Base-by-base conservation (phyloP, 2,113 vertebrate species). In the Chamaetylas fuelleborni region DNA sequence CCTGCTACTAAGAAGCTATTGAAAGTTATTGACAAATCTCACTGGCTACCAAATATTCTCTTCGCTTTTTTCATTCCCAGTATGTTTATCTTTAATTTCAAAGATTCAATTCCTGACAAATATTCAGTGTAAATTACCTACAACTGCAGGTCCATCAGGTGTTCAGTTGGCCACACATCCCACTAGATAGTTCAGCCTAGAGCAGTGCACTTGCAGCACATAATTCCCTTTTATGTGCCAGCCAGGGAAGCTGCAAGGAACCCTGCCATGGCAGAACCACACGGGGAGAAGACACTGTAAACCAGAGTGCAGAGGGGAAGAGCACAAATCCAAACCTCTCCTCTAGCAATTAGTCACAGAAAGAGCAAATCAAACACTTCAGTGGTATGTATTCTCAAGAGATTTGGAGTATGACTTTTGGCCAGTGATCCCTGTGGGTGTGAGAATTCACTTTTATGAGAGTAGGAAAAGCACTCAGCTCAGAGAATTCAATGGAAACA, bases 141-240 rank as follows among this genome's bases (percentile, higher is more conserved):
- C 22, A 40, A 5, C 29, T 6, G 1, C 54, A 62, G 33, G 45
- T 23, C 82, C 34, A 31, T 6, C n/a, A 47, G 14, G 40, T 19
- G 3, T 19, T 60, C 23, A 18, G 23, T 0, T 8, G 38, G n/a
- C 53, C 73, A 28, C 1, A 0, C 1, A 11, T 10, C 6, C 9
- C 33, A 18, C 5, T 17, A 33, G 54, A 65, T 12, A 33, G 22
- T 16, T 43, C 10, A 24, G 5, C 15, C 38, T 22, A 1, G 5
- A 82, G 26, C 58, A 53, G 20, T 13, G 4, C 13, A 20, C 5
- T 36, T 47, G 23, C 5, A 19, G 31, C 33, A 24, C 16, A 12
- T 24, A 8, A 5, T 53, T 58, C 13, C 26, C 36, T 65, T 38
- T 33, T 11, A 38, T 4, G 8, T 17, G 13, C 5, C 45, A 31